These are phyloP conservation scores for Metellina segmentata DNA, from an alignment of 2,888 invertebrate species.

Conservation along the genomic window DNA sequence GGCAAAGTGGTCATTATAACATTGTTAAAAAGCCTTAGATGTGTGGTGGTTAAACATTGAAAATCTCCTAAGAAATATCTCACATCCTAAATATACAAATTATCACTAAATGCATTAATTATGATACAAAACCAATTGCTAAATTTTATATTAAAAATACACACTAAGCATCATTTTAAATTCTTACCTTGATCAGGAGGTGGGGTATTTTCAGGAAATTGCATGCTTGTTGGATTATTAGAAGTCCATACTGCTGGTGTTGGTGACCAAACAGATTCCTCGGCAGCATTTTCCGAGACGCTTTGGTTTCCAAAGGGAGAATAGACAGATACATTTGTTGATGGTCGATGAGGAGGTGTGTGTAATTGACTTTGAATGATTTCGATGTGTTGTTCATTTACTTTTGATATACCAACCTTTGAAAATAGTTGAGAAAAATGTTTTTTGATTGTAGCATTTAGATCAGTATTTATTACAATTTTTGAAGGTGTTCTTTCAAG, in stretches of 20 bases:
- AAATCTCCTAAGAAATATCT: not conserved
- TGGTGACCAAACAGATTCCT: constrained; percentile 57
- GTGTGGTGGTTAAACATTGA: not conserved
- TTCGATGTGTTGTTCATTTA: constrained; percentile 44
- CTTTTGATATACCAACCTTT: constrained; percentile 64
- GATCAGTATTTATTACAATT: constrained; percentile 62
- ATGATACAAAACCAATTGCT: not conserved
- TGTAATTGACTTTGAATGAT: constrained; percentile 38
- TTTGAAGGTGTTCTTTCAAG: constrained; percentile 62
- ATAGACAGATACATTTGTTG: constrained; percentile 43
- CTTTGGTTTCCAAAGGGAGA: constrained; percentile 52
- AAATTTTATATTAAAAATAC: not conserved
- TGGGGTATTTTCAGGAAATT: constrained; percentile 14
- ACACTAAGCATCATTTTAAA: not conserved
- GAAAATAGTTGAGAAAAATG: constrained; percentile 73
- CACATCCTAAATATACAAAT: not conserved
- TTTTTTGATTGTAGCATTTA: constrained; percentile 72
- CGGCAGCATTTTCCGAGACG: constrained; percentile 1
- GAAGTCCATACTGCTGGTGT: constrained; percentile 57
- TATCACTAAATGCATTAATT: too few relatives aligned
- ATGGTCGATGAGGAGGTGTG: constrained; percentile 22
- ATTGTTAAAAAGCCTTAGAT: not conserved
- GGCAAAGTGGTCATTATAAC: too few relatives aligned
- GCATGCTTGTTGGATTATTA: not conserved
- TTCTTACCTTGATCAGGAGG: constrained; percentile 39